A percentile compares a stretch with the other conserved stretches of the same genome.
phyloP scores from a whole-genome alignment of 1,140 invertebrate species.

The Vollenhovia emeryi region DNA sequence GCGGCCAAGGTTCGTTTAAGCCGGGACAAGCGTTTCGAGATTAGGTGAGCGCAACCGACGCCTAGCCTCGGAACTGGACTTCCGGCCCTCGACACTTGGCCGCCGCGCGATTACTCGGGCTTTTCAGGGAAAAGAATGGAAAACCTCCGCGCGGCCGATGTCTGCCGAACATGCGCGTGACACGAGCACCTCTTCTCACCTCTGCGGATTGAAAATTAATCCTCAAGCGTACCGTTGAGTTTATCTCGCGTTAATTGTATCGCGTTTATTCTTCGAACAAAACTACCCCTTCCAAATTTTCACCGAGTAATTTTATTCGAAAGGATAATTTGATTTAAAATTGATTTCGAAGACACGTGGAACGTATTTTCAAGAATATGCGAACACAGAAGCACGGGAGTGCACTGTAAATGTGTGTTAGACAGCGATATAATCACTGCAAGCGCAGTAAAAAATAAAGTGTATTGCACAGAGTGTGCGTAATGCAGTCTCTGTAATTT shows the following conservation, averaged over 20 bases:
- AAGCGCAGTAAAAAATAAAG: not conserved
- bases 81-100: constrained; percentile 22
- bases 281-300: not conserved
- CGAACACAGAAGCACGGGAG: not conserved
- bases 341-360: not conserved
- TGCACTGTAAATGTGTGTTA: not conserved
- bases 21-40: constrained; percentile 60
- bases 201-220: not conserved
- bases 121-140: constrained; percentile 15
- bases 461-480: too few relatives aligned
- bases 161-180: not conserved
- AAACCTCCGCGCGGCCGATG: not conserved
- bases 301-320: not conserved
- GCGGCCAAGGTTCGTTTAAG: constrained; percentile 69
- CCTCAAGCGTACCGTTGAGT: not conserved
- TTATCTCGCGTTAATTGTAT: not conserved
- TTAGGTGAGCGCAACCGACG: constrained; percentile 44
- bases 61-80: constrained; percentile 54
- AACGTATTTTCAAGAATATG: not conserved
- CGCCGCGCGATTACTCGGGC: constrained; percentile 42
- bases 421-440: not conserved
- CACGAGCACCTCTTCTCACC: not conserved
- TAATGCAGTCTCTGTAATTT: constrained; percentile 1
- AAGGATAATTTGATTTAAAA: not conserved
- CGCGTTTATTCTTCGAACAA: not conserved